Base-by-base conservation (phyloP, 2,888 invertebrate species). In the Orchesella flavescens region DNA sequence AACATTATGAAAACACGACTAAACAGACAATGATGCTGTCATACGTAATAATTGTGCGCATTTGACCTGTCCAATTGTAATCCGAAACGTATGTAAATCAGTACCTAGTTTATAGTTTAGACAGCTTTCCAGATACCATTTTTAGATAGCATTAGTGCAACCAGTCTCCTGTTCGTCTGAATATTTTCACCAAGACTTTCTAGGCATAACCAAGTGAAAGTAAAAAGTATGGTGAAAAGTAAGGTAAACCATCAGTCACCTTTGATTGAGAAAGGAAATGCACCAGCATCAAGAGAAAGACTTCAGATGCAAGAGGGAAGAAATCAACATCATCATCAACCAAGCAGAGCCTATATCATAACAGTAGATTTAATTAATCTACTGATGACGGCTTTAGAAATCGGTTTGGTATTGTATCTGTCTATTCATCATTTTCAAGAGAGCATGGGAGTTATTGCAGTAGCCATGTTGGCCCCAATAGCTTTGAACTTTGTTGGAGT, bases 401-500 rank as follows among this genome's bases (percentile, higher is more conserved):
- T 88, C 44, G 80, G 69, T 0, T 69, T 88, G 1, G 88, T 88
- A 9, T 43, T 88, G 4, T 86, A 85, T 61, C 75, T 88, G 0
- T 81, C 87, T 0, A 19, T 71, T 12, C 59, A 49, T 55, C 88
- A 88, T 75, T 86, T 86, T 63, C 0, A 0, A 1, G 85, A 87
- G 59, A 34, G 61, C 0, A 73, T 61, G 53, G 86, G 85, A 13
- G 68, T 88, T 0, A 85, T 86, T 61, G 88, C 87, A 0, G 66
- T 88, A n/a, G 85, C 85, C 0, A 88, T 87, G 88, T 68, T 88
- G 23, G 83, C 85, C 19, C 88, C 88, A 13, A 79, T 88, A 15
- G 24, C 85, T 7, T 76, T 88, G 19, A 88, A 87, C 61, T 87
- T 87, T 66, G 85, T 88, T 10, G 88, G 88, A n/a, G 87, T 87